Base-by-base conservation (phyloP, 1,140 invertebrate species). In the Samia ricini region DNA sequence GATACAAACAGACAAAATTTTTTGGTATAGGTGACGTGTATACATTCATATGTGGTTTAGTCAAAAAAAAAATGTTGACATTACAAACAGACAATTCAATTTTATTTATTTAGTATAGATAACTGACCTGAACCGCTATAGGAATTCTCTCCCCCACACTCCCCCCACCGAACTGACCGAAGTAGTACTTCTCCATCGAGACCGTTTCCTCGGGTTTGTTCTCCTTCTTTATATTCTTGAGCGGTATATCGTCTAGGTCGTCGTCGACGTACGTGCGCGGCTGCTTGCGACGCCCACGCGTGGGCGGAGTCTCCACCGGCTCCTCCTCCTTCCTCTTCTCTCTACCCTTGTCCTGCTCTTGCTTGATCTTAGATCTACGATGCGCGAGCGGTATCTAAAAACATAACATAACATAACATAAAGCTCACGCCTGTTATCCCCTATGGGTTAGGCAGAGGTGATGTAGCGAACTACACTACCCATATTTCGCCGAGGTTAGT, bases 171-270 rank as follows among this genome's bases (percentile, higher is more conserved):
- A 91, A 78, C 57, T 92, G 92, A 15, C 93, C 93, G 70, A 93
- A 94, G 79, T 94, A 94, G 71, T 92, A 93, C 49, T 91, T 83
- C 71, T 94, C 93, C 61, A 90, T 76, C 1, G 88, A 87, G 4
- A 88, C 85, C 0, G 81, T 88, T 52, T 88, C 81, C 24, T 90
- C 85, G 0, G 81, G 83, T 23, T 81, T 82, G 8, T 78, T 68
- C 51, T 91, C 90, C 69, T 90, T 91, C 71, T 91, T 91, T 60
- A 91, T 91, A 58, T 65, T 79, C 71, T 90, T 89, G 2, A 89
- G 77, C n/a, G 87, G 87, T 0, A 89, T 64, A 24, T 88, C 87
- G 36, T 89, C 87, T 1, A 84, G 57, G 55, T 89, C 86, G 48
- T 88, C 85, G 55, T 88, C 85, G 0, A 82, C 69, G 60, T 87